phyloP scores from a whole-genome alignment of 2,113 vertebrate species.

The Cichladusa arquata region DNA sequence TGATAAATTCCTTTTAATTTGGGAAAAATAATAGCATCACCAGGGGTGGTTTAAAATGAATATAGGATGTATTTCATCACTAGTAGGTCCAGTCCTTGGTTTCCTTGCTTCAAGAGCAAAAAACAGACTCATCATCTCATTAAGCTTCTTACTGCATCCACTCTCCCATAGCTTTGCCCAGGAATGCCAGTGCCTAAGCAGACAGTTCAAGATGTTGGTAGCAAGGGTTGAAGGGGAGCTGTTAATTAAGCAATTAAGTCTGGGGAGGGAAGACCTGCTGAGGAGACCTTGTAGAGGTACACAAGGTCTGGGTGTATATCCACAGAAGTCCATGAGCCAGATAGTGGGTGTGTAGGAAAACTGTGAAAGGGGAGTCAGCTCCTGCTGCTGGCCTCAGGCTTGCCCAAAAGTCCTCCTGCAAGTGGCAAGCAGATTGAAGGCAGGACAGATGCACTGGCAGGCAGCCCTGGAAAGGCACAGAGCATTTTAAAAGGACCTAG shows the following conservation, averaged over 20 bases:
- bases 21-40: neutral
- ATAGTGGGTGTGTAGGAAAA: neutral
- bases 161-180: neutral
- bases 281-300: neutral
- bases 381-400: neutral
- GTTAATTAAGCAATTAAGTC: neutral
- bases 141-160: neutral
- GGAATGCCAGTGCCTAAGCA: neutral
- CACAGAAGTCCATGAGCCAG: neutral
- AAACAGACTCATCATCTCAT: neutral
- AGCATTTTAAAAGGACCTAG: neutral
- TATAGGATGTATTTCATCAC: neutral
- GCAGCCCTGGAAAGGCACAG: neutral
- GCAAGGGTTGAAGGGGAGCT: neutral
- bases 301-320: neutral
- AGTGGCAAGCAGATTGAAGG: neutral
- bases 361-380: neutral
- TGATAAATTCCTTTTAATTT: neutral
- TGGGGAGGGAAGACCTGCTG: neutral
- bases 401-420: accelerated
- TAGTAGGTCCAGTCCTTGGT: neutral
- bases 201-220: neutral
- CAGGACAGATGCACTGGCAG: neutral
- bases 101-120: neutral
- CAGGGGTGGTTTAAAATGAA: neutral